Base-by-base conservation (phyloP, 2,888 invertebrate species). In the Schrankia costaestrigalis region DNA sequence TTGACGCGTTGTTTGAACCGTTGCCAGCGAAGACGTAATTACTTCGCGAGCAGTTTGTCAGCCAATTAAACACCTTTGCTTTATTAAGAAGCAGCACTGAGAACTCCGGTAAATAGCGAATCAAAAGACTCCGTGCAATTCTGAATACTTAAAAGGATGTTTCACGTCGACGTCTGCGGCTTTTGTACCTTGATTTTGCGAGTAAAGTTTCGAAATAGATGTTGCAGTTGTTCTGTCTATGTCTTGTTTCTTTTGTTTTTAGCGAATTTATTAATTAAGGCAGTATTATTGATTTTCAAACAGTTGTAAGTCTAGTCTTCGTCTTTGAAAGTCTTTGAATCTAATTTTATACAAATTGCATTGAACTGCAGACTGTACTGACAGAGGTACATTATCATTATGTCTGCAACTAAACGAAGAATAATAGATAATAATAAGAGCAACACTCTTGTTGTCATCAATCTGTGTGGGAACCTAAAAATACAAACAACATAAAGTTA, bases 11-110 rank as follows among this genome's bases (percentile, higher is more conserved):
- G 74, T 74, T 77, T 72, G 77, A 78, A 64, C 70, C 72, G 65
- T 64, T 76, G 74, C 76, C 78, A 78, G 72, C 69, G 62, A 66
- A 75, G 79, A 73, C 73, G 79, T 86, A 85, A 87, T 86, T 86
- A 82, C 85, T 84, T 85, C 64, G 81, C 79, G 65, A 78, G 73
- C 81, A 84, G 85, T 85, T 87, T 86, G 86, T 83, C 84, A 85
- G 86, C 83, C 83, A 87, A 87, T 86, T 86, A 85, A 86, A 86
- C 87, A 86, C 86, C 86, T 86, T 85, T 83, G 78, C 86, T 84
- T 86, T 86, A 87, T 86, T 85, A 86, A 84, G 82, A 82, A 82
- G 70, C 86, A 82, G 68, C 84, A 75, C 59, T 23, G 40, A 48
- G 41, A 32, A 35, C 51, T 38, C 40, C 26, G 13, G 48, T 46